phyloP scores from a whole-genome alignment of 2,797 vertebrate genomes.

The Parauchenoglanis punctatus region DNA sequence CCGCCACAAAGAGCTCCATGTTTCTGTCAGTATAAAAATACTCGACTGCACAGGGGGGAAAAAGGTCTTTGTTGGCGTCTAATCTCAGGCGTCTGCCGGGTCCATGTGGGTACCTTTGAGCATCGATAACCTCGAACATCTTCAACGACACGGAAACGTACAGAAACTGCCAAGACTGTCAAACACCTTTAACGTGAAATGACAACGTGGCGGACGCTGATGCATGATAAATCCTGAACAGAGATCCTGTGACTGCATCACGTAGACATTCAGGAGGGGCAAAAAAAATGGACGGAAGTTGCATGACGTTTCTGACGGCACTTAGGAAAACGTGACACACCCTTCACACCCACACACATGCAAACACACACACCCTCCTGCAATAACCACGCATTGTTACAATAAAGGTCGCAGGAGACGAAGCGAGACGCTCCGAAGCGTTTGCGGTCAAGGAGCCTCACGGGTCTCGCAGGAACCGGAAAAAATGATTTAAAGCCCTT shows the following conservation, averaged over 20 bases:
- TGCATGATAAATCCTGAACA: not conserved
- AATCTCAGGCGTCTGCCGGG: not conserved
- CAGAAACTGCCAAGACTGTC: not conserved
- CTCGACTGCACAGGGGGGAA: not conserved
- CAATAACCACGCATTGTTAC: conserved; percentile 27
- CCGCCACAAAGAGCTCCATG: not conserved
- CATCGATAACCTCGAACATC: not conserved
- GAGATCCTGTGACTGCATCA: not conserved
- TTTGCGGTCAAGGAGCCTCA: conserved; percentile 30
- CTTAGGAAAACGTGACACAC: conserved; percentile 54
- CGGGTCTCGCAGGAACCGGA: conserved; percentile 1
- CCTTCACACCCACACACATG: conserved; percentile 10
- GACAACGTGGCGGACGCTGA: conserved; percentile 24
- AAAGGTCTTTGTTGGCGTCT: conserved; percentile 1
- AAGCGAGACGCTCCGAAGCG: conserved; percentile 23
- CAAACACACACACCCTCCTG: conserved; percentile 27
- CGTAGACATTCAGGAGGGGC: conserved; percentile 11
- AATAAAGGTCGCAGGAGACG: conserved; percentile 52
- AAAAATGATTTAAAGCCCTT: conserved; percentile 35
- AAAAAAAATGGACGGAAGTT: not conserved
- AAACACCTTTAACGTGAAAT: conserved; percentile 16
- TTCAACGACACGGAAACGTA: conserved; percentile 6
- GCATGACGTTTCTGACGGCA: conserved; percentile 54
- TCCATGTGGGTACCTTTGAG: not conserved
- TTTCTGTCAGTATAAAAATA: conserved; percentile 35